Evolutionary conservation across 2,888 invertebrate genomes (phyloP), one percentile per base, ranked within the genome.

Genomic region (Parnassius apollo): DNA sequence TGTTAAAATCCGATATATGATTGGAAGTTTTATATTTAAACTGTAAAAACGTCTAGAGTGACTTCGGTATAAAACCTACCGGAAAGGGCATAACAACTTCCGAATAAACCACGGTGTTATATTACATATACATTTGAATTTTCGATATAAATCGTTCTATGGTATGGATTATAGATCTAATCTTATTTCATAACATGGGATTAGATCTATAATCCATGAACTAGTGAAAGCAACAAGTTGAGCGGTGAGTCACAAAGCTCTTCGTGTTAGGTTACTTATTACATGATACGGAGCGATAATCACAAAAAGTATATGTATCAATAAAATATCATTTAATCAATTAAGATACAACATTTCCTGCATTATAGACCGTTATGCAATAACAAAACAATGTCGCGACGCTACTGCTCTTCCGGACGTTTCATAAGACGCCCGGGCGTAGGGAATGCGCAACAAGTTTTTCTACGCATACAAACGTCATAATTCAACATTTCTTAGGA

Each of bases 401-500:
- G 48, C 65, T 67, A 69, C 66, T 56, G 61, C 68, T 64, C 68
- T 76, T 75, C 73, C 74, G 71, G 76, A 62, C 72, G 71, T 71
- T 75, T 71, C 55, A 61, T 60, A 64, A 68, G 69, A 68, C 65
- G 65, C 61, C 72, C 62, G 66, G 65, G 59, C 53, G 65, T 65
- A 67, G 67, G 71, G 70, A 70, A 67, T 63, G 57, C 53, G 57
- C 60, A 56, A 69, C 69, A 57, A 54, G 67, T 66, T 68, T 62
- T 42, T 59, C 60, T 62, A 66, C 67, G 66, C 68, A 67, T 64
- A 64, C 65, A 67, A 69, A 74, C 69, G 71, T 74, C 71, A 75
- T 74, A 74, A 77, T 76, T 72, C 68, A 70, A 65, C 58, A 62
- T 67, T 72, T 69, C 71, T 69, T 63, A 68, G 73, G 68, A 68